Evolutionary conservation across 92 coral and sea anemone species (phyloP).

Genomic region (Montipora capitata): DNA sequence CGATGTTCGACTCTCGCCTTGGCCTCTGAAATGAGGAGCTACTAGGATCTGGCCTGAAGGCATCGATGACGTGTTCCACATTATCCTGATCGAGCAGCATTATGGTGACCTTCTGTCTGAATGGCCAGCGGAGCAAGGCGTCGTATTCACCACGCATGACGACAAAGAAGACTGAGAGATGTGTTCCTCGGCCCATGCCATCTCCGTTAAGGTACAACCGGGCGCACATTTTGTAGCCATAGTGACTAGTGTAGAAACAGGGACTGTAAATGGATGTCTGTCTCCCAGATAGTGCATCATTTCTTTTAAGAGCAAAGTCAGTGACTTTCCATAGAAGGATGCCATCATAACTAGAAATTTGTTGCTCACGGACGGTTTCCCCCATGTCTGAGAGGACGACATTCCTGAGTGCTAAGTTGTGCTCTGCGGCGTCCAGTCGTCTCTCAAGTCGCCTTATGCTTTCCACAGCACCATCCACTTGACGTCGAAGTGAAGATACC

Average conservation of each 20-base stretch:
- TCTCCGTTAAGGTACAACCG: constrained; percentile 78
- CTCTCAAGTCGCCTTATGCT: constrained; percentile 49
- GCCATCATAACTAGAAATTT: constrained; percentile 55
- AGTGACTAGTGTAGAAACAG: constrained; percentile 70
- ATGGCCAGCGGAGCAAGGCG: constrained; percentile 91
- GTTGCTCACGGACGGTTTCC: constrained; percentile 26
- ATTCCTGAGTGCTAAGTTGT: constrained; percentile 43
- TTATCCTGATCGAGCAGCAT: constrained; percentile 87
- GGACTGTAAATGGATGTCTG: constrained; percentile 76
- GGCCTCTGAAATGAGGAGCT: constrained; percentile 95
- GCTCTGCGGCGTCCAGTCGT: constrained; percentile 52
- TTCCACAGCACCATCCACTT: constrained; percentile 35
- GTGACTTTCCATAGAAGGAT: constrained; percentile 70
- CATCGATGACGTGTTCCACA: constrained; percentile 89
- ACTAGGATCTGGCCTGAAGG: constrained; percentile 93
- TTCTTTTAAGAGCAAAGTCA: constrained; percentile 58
- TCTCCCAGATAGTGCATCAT: constrained; percentile 67
- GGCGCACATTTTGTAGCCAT: constrained; percentile 82
- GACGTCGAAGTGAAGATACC: constrained; percentile 49
- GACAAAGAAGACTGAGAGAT: constrained; percentile 68
- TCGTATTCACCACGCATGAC: constrained; percentile 84
- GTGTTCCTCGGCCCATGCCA: constrained; percentile 78
- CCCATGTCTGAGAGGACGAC: constrained; percentile 54
- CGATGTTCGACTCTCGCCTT: constrained; percentile 85
- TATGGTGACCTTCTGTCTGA: constrained; percentile 86